Evolutionary conservation across 2,888 invertebrate genomes (phyloP), one percentile per base, ranked within the genome.

Genomic region (Endotricha flammealis): DNA sequence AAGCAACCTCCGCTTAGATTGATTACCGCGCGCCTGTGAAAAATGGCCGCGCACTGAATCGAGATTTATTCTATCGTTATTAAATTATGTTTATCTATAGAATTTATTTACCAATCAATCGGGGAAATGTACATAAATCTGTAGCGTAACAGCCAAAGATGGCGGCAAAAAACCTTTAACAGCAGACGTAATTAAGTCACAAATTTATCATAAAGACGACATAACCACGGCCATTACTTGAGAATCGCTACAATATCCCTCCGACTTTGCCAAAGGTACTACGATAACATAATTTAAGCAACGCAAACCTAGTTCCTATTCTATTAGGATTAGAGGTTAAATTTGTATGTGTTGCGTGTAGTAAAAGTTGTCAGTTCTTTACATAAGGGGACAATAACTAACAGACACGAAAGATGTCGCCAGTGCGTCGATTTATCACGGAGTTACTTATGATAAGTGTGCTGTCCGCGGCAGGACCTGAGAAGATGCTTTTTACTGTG

Each of bases 361-460:
- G 14, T 27, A 6, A 22, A 46, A 41, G 29, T 44, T 47, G 45
- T 50, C 42, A 32, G 34, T 37, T 41, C 44, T 57, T 63, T 72
- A 73, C 62, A 72, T 75, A 75, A 80, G 73, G 77, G 74, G 74
- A 75, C 75, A 80, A 74, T 82, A 81, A 77, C 65, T 72, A 72
- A 67, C 80, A 80, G 76, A 59, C 61, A 54, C 70, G 67, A 59
- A 58, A 80, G 81, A 81, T 78, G 80, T 70, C 73, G 69, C 68
- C 53, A 62, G 50, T 53, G 48, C 45, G 67, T 67, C 76, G 64
- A 85, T 85, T 85, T 83, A 83, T 85, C 83, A 82, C 68, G 48
- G 56, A 56, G 69, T 64, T 68, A 74, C 75, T 80, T 74, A 76
- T 80, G 83, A 83, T 80, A 79, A 85, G 85, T 82, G 79, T 74